Base-by-base conservation (phyloP, 2,888 invertebrate species). In the Parthenolecanium corni region DNA sequence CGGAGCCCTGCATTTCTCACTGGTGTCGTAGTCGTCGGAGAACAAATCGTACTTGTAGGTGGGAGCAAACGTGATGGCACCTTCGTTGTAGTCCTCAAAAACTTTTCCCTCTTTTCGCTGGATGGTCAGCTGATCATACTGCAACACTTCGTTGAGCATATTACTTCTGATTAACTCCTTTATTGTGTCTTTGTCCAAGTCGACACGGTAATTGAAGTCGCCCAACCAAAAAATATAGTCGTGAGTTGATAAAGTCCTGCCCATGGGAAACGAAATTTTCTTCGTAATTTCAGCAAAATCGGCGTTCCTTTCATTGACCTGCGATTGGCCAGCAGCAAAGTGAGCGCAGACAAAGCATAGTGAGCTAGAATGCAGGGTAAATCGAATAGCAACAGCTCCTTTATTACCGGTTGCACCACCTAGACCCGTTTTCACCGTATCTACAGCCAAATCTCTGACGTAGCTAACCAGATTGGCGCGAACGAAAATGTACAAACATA, bases 191-290 rank as follows among this genome's bases (percentile, higher is more conserved):
- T 91, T 92, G 67, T 90, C 87, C 81, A 97, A 83, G 73, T 97
- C 95, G 64, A 98, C 85, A 64, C 98, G 83, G 73, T 98, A 99
- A 74, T 99, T 98, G 74, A 98, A 98, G 76, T 98, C 98, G 1
- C 98, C 98, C 74, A 96, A 93, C 97, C 97, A 99, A 75, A 98
- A 96, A 1, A 98, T 85, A 73, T 94, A 96, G 76, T 99, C 98
- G 72, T 98, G 97, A 1, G 93, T 89, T 73, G 90, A 89, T 5
- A 97, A 76, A 0, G 89, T 87, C 65, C 93, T 80, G 11, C 92
- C 93, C 89, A 92, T 89, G 1, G 92, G 91, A 72, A 92, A 92
- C 9, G 84, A 82, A 63, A 91, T 79, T 78, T 93, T 95, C 69
- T 89, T 80, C 0, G 89, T 89, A 64, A 98, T 96, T 77, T 97